These are phyloP conservation scores for Orthonevra nobilis DNA, from an alignment of 2,888 invertebrate species.

Conservation along the genomic window DNA sequence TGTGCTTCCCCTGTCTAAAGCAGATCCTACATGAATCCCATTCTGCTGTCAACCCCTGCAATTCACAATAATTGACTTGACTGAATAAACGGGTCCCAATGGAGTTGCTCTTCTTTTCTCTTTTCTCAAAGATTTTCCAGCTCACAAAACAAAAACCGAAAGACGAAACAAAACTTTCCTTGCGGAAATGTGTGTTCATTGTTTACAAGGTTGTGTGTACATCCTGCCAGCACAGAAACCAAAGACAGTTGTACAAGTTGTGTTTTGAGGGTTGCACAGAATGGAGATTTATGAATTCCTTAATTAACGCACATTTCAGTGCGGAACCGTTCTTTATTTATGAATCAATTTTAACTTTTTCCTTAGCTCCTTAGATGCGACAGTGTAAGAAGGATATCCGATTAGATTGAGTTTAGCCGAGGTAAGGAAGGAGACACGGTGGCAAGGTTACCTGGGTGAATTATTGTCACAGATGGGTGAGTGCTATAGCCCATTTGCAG, in stretches of 20 bases:
- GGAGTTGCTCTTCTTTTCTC: constrained; percentile 5
- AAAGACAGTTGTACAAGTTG: constrained; percentile 30
- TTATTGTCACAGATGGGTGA: constrained; percentile 12
- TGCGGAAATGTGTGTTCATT: constrained; percentile 32
- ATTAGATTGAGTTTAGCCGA: constrained; percentile 12
- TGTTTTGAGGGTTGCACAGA: constrained; percentile 35
- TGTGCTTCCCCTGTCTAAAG: not conserved
- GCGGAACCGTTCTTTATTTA: constrained; percentile 31
- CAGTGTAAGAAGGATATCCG: not conserved
- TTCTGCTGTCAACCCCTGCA: constrained; percentile 27
- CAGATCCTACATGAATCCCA: constrained; percentile 6
- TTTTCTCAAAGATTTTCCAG: too few species aligned
- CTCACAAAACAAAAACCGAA: not conserved
- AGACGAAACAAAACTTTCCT: constrained; percentile 10
- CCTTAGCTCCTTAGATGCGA: not conserved
- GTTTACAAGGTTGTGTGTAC: constrained; percentile 18
- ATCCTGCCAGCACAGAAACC: not conserved
- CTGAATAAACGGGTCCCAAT: constrained; percentile 30
- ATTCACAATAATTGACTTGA: constrained; percentile 45
- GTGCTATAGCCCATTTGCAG: constrained; percentile 25
- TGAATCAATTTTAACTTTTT: constrained; percentile 52
- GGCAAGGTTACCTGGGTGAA: constrained; percentile 11
- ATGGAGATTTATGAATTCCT: constrained; percentile 63
- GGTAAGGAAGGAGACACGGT: not conserved
- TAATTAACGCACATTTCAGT: constrained; percentile 54